Percentiles rank a stretch among this genome's conserved stretches.
Evolutionary conservation across 2,888 invertebrate species (phyloP).

Genomic region (Cryptus viduatorius): DNA sequence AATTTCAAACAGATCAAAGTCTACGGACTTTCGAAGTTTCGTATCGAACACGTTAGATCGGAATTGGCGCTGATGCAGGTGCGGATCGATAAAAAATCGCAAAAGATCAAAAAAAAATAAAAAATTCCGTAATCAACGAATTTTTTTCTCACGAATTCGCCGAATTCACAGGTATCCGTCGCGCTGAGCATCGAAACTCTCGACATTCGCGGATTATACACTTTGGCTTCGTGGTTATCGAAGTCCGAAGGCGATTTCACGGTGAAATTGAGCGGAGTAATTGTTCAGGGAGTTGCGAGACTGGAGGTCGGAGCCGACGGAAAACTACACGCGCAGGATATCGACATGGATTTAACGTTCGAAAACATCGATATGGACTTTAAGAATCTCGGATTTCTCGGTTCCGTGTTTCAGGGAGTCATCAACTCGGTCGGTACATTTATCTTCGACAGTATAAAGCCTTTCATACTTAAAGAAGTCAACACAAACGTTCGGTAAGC

Average conservation of each 20-base stretch:
- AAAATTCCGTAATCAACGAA: neutral
- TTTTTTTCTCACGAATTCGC: conserved; percentile 64
- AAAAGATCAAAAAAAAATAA: neutral
- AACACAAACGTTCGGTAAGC: conserved; percentile 88
- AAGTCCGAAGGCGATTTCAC: conserved; percentile 92
- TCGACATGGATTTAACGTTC: conserved; percentile 92
- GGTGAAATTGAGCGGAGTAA: conserved; percentile 90
- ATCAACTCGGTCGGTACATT: conserved; percentile 93
- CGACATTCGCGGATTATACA: conserved; percentile 91
- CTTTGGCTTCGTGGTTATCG: conserved; percentile 89
- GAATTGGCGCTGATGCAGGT: conserved; percentile 92
- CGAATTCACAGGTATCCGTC: conserved; percentile 90
- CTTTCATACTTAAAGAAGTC: conserved; percentile 92
- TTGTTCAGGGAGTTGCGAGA: conserved; percentile 89
- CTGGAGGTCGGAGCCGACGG: conserved; percentile 92
- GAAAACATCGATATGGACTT: conserved; percentile 92
- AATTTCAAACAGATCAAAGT: conserved; percentile 90
- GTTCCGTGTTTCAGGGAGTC: conserved; percentile 89
- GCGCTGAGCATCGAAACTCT: conserved; percentile 90
- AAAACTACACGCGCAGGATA: conserved; percentile 91
- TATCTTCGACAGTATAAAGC: conserved; percentile 95
- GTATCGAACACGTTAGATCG: conserved; percentile 89
- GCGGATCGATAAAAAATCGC: conserved; percentile 49
- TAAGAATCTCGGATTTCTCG: conserved; percentile 92
- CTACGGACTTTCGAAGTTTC: conserved; percentile 92